These are phyloP conservation scores for Halcyon smyrnensis DNA, from an alignment of 2,797 vertebrate species.

Conservation along the genomic window DNA sequence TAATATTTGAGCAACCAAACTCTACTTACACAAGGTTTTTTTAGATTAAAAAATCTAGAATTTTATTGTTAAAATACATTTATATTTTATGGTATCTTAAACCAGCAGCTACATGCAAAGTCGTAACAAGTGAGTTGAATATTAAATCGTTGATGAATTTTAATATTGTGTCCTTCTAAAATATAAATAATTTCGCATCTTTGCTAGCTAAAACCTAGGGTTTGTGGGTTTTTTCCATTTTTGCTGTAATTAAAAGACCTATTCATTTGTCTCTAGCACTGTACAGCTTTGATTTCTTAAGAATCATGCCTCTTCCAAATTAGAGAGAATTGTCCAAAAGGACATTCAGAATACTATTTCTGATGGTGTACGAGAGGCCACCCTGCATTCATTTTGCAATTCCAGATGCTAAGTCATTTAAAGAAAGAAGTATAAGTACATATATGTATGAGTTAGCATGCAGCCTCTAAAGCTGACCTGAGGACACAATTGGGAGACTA, in stretches of 20 bases:
- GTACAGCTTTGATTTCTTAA: background rate
- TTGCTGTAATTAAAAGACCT: background rate
- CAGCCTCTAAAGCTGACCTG: background rate
- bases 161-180: conserved; percentile 13
- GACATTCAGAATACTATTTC: background rate
- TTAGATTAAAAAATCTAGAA: background rate
- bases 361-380: background rate
- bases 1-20: background rate
- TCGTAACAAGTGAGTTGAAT: conserved; percentile 28
- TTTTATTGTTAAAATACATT: conserved; percentile 12
- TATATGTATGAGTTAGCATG: accelerated
- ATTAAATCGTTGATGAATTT: conserved; percentile 48
- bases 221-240: background rate
- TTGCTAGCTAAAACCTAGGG: background rate
- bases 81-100: conserved; percentile 17
- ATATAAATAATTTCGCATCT: background rate
- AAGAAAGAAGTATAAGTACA: accelerated
- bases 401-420: background rate
- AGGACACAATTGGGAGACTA: accelerated
- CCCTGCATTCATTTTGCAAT: background rate
- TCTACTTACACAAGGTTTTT: background rate
- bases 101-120: background rate
- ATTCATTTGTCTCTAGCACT: background rate
- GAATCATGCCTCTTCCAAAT: background rate
- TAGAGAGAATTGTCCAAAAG: background rate